These are phyloP conservation scores for Cepphus grylle DNA, from an alignment of 2,113 vertebrate genomes.

Conservation along the genomic window DNA sequence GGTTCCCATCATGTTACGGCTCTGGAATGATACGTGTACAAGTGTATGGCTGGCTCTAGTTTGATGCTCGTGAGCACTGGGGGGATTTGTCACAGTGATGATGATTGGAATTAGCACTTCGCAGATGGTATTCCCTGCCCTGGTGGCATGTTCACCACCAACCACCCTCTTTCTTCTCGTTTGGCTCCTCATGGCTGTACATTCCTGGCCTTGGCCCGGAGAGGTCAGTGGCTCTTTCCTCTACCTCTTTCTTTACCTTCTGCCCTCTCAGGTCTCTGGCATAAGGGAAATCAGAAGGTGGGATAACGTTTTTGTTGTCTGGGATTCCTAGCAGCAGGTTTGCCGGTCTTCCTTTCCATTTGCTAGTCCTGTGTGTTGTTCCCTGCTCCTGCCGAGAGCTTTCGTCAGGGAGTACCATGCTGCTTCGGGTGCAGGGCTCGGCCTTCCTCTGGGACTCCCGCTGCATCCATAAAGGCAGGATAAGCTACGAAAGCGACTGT, in stretches of 20 bases:
- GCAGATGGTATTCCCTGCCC: not conserved
- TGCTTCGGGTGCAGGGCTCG: not conserved
- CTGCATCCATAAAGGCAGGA: not conserved
- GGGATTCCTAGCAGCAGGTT: not conserved
- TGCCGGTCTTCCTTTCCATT: not conserved
- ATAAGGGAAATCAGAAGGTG: not conserved
- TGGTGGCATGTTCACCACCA: not conserved
- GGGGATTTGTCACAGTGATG: not conserved
- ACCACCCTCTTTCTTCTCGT: rapidly evolving
- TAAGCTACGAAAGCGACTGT: not conserved
- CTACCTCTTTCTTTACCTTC: not conserved
- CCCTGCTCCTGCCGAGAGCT: not conserved
- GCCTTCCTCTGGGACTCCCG: not conserved
- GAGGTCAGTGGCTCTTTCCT: not conserved
- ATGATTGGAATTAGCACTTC: rapidly evolving
- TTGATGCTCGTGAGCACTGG: rapidly evolving
- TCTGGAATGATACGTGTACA: rapidly evolving
- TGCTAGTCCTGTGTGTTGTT: not conserved
- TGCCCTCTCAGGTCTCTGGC: not conserved
- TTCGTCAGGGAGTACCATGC: not conserved
- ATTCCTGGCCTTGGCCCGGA: not conserved
- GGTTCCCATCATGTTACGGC: not conserved
- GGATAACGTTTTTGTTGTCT: not conserved
- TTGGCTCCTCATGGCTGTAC: rapidly evolving
- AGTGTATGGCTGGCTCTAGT: not conserved